phyloP scores from a whole-genome alignment of 2,888 invertebrate species.

The Agonopterix heracliana region DNA sequence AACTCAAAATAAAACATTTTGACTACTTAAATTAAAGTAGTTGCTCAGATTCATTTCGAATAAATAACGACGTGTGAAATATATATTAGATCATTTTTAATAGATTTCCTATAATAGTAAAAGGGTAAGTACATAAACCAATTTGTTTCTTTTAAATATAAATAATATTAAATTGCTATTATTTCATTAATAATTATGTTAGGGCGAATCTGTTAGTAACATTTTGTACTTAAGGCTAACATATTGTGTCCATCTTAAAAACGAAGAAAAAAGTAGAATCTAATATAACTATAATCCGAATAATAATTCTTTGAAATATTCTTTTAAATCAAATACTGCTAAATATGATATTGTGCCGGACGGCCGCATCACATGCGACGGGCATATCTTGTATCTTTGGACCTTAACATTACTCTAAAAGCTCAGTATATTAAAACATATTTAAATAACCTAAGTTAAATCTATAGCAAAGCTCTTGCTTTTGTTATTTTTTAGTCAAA shows the following conservation, averaged over 20 bases:
- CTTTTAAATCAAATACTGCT: conserved; percentile 28
- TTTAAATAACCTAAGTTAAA: conserved; percentile 48
- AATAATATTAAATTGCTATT: conserved; percentile 28
- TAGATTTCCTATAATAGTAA: conserved; percentile 37
- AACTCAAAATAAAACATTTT: conserved; percentile 23
- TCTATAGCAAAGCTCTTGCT: conserved; percentile 52
- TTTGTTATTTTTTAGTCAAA: conserved; percentile 45
- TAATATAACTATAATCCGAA: conserved; percentile 29
- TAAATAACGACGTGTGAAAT: conserved; percentile 18
- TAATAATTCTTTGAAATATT: conserved; percentile 33
- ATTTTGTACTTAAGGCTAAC: conserved; percentile 63
- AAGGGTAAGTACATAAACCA: conserved; percentile 70
- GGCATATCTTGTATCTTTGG: conserved; percentile 55
- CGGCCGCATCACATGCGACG: conserved; percentile 50
- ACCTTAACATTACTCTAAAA: conserved; percentile 61
- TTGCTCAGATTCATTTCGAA: conserved; percentile 41
- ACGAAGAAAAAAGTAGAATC: conserved; percentile 34
- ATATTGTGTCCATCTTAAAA: conserved; percentile 38
- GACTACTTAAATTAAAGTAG: conserved; percentile 18
- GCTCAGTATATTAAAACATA: conserved; percentile 36
- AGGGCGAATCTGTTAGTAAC: conserved; percentile 56
- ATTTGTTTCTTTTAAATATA: conserved; percentile 32
- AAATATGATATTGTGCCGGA: conserved; percentile 16
- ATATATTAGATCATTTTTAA: conserved; percentile 37
- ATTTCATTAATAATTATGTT: conserved; percentile 39